A percentile compares a stretch with the other conserved stretches of the same genome.
Conservation (phyloP, 2,888 invertebrate genomes). For the Drosophila nr. medialis region DNA sequence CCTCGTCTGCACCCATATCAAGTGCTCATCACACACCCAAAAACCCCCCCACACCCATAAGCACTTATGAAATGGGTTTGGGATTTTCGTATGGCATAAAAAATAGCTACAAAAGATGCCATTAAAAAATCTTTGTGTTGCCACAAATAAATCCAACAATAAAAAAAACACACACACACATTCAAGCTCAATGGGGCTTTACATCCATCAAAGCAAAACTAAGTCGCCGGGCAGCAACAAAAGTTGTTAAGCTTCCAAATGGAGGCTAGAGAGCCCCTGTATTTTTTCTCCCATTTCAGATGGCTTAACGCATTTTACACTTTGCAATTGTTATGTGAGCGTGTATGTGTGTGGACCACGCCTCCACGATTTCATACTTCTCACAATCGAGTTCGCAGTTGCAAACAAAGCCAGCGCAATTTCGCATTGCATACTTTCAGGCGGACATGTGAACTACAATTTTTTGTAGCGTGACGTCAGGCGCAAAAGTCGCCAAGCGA, state of each 20-base stretch:
- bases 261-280: slow-evolving; percentile 19
- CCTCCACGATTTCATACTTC: background rate
- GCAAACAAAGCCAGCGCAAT: slow-evolving; percentile 32
- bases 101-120: slow-evolving; percentile 79
- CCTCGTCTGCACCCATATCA: slow-evolving; percentile 61
- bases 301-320: slow-evolving; percentile 81
- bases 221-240: slow-evolving; percentile 73
- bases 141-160: slow-evolving; percentile 77
- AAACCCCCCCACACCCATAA: slow-evolving; percentile 12
- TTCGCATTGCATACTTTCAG: slow-evolving; percentile 55
- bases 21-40: slow-evolving; percentile 38
- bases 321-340: slow-evolving; percentile 71
- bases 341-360: slow-evolving; percentile 38
- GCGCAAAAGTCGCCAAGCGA: slow-evolving; percentile 45
- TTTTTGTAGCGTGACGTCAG: slow-evolving; percentile 28
- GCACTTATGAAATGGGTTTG: slow-evolving; percentile 68
- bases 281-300: slow-evolving; percentile 64
- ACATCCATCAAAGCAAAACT: slow-evolving; percentile 78
- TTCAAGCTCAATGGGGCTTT: slow-evolving; percentile 60
- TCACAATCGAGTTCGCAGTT: slow-evolving; percentile 8
- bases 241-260: slow-evolving; percentile 66
- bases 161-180: slow-evolving; percentile 33
- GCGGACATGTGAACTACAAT: slow-evolving; percentile 41
- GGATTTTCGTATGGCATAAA: slow-evolving; percentile 52
- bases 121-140: slow-evolving; percentile 79